Base-by-base conservation (phyloP, 2,888 invertebrate species). In the Periphyllus acericola region DNA sequence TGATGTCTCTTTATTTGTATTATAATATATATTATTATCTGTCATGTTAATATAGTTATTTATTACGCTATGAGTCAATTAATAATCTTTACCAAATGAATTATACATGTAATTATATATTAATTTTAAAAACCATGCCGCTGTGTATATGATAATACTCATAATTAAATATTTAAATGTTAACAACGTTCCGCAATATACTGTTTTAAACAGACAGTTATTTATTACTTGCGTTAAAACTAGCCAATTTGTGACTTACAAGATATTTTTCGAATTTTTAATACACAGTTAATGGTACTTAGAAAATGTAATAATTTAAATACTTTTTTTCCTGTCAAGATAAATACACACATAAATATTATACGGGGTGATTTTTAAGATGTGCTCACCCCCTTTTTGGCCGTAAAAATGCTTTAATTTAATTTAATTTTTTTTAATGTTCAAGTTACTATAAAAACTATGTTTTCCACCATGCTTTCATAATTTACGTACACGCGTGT, bases 111-210 rank as follows among this genome's bases (percentile, higher is more conserved):
- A 71, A 4, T 32, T 71, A 71, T 29, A 29, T 71, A 11, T 71
- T 71, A 32, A 32, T 29, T 71, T 71, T 71, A 32, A 71, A 71
- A 21, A 60, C 21, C 21, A 25, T 21, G 25, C 1, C 17, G 14
- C 29, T 14, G 17, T 29, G n/a, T n/a, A n/a, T n/a, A 29, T 14
- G 11, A 68, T 29, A 29, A 17, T 71, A 32, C 17, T 36, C 34
- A 19, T 66, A 34, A 19, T 66, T 80, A 80, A 36, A 80, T 80
- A 80, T 80, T 80, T 80, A 80, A 66, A 66, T 80, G 52, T 55
- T 19, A 55, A 29, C 11, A 71, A 29, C 32, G 11, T 11, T 66
- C 32, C 71, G 32, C 2, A 68, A 32, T 4, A 60, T 29, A 17
- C 0, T 68, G n/a, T 68, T 68, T n/a, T 71, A 71, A 21, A 60